These are phyloP conservation scores for Drosophila mercatorum DNA, from an alignment of 2,888 invertebrate species.

Conservation along the genomic window DNA sequence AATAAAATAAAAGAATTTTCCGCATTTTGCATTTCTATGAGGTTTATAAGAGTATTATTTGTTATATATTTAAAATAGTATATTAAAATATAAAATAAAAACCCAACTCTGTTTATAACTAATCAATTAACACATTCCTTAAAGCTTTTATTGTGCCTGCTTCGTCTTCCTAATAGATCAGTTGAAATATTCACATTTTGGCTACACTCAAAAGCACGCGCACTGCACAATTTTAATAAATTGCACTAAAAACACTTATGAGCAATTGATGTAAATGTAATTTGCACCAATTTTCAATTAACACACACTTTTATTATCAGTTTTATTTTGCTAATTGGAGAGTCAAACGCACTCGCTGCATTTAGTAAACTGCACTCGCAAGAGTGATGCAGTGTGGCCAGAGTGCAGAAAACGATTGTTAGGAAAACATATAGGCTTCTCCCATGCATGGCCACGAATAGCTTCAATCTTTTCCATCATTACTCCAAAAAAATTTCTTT, in stretches of 20 bases:
- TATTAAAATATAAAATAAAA: no score
- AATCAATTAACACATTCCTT: no score
- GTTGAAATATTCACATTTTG: background rate
- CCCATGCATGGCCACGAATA: no score
- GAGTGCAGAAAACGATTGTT: background rate
- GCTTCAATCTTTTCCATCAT: no score
- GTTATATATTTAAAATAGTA: no score
- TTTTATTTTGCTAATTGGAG: background rate
- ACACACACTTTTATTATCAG: background rate
- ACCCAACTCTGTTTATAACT: no score
- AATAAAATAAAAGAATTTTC: no score
- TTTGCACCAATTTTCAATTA: background rate
- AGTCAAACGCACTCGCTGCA: background rate
- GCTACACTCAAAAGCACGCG: no score
- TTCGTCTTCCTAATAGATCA: background rate
- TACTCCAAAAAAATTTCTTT: no score
- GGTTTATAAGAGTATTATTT: no score
- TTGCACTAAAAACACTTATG: background rate
- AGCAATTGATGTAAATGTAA: background rate
- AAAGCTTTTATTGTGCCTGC: background rate
- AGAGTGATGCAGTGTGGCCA: constrained; percentile 1
- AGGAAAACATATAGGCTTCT: background rate
- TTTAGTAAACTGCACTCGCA: no score
- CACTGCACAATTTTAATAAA: background rate
- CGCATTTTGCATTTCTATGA: no score